Percentiles rank a stretch among this genome's conserved stretches.
phyloP scores from a whole-genome alignment of 2,888 invertebrate genomes.

The Dolichopus griseipennis region DNA sequence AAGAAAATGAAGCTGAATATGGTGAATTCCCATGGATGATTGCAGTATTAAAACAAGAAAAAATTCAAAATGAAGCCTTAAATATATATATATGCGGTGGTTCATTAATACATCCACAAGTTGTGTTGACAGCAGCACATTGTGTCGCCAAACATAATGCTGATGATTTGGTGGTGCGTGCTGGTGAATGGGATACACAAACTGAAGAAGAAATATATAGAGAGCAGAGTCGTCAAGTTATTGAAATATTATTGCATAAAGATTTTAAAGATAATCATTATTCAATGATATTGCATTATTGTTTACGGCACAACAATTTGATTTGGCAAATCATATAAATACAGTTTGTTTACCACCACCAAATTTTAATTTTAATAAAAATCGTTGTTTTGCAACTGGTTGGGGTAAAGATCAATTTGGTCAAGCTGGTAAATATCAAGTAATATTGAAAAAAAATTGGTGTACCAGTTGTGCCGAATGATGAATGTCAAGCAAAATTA shows the following conservation, averaged over 20 bases:
- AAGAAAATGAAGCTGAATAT: conserved; percentile 61
- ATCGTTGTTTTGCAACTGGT: conserved; percentile 28
- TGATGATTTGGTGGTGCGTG: conserved; percentile 49
- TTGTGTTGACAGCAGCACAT: conserved; percentile 73
- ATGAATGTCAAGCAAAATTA: conserved; percentile 45
- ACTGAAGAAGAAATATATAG: conserved; percentile 59
- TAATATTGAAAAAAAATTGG: conserved; percentile 62
- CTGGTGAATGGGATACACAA: conserved; percentile 81
- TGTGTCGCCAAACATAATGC: conserved; percentile 46
- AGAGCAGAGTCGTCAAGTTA: conserved; percentile 54
- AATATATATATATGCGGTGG: conserved; percentile 64
- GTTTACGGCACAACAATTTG: conserved; percentile 49
- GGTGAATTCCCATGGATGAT: conserved; percentile 83
- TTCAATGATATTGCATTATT: conserved; percentile 67
- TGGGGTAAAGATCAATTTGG: conserved; percentile 30
- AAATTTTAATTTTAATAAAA: conserved; percentile 41
- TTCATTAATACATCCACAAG: conserved; percentile 66
- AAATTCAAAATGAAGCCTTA: conserved; percentile 41
- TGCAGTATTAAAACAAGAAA: conserved; percentile 52
- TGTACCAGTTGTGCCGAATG: conserved; percentile 55
- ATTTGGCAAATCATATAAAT: conserved; percentile 58
- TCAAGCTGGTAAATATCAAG: conserved; percentile 49
- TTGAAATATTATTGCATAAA: conserved; percentile 37
- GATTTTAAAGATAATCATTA: conserved; percentile 45
- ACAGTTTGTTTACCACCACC: conserved; percentile 59